phyloP scores from a whole-genome alignment of 2,797 vertebrate genomes.

The Distichodus sexfasciatus region DNA sequence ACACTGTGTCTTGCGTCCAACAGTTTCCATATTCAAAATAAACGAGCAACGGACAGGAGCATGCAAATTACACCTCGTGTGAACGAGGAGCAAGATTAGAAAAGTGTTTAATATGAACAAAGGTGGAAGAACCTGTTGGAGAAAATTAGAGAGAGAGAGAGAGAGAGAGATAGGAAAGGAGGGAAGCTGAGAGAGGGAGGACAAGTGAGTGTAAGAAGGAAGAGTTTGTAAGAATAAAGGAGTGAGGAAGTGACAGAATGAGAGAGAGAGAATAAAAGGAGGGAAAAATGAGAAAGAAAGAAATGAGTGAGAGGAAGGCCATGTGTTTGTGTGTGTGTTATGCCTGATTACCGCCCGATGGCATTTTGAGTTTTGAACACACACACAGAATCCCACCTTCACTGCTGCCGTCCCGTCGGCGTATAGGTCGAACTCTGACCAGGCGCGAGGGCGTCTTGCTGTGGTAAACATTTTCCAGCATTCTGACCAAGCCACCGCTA shows the following conservation, averaged over 20 bases:
- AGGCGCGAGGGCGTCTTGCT: neutral
- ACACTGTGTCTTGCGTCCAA: neutral
- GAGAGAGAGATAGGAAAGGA: neutral
- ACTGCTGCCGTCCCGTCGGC: neutral
- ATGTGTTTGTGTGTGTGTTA: conserved; percentile 23
- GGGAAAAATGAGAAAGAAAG: conserved; percentile 4
- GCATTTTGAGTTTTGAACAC: neutral
- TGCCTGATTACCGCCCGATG: conserved; percentile 16
- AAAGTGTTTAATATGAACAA: neutral
- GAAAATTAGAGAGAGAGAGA: neutral
- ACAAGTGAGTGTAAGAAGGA: conserved; percentile 3
- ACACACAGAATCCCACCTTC: neutral
- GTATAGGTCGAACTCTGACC: conserved; percentile 14
- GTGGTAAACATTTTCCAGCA: conserved; percentile 3
- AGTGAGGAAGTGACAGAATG: neutral
- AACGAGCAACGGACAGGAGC: conserved; percentile 16
- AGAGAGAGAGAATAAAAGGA: neutral
- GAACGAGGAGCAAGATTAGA: conserved; percentile 1
- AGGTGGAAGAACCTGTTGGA: neutral
- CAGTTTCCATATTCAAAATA: conserved; percentile 22
- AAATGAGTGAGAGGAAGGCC: conserved; percentile 13
- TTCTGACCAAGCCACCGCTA: conserved; percentile 3
- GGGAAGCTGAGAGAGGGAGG: neutral
- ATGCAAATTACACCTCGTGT: conserved; percentile 12
- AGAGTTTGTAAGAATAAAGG: conserved; percentile 8